phyloP scores from a whole-genome alignment of 2,888 invertebrate genomes.

The Scelioninae gen. 1 region DNA sequence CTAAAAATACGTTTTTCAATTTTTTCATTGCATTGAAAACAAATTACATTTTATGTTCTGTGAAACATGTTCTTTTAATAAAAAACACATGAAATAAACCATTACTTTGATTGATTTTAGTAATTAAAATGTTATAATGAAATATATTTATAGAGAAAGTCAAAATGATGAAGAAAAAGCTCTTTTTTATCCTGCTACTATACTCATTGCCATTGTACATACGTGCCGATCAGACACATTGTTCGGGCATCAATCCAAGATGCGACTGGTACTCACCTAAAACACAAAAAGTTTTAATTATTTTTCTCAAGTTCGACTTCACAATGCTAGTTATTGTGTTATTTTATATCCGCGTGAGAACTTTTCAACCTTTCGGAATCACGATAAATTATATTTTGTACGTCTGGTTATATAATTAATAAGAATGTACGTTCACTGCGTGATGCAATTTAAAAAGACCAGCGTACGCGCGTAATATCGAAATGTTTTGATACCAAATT shows the following conservation, averaged over 20 bases:
- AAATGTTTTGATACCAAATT: slow-evolving; percentile 14
- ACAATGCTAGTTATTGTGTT: slow-evolving; percentile 49
- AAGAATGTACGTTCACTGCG: slow-evolving; percentile 42
- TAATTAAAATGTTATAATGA: too few species aligned
- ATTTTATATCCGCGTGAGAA: slow-evolving; percentile 60
- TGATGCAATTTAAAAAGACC: slow-evolving; percentile 42
- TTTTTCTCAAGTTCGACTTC: slow-evolving; percentile 15
- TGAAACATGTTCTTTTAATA: background rate
- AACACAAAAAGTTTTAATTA: slow-evolving; percentile 40
- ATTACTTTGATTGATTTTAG: too few species aligned
- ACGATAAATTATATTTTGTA: slow-evolving; percentile 59
- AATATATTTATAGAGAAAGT: background rate
- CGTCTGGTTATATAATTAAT: slow-evolving; percentile 53
- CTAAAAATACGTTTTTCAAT: too few species aligned
- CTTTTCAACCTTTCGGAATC: slow-evolving; percentile 61
- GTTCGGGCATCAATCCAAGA: slow-evolving; percentile 30
- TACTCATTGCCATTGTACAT: slow-evolving; percentile 5
- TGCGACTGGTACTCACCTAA: slow-evolving; percentile 48
- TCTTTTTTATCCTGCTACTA: slow-evolving; percentile 6
- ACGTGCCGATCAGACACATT: slow-evolving; percentile 7
- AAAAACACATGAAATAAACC: too few species aligned
- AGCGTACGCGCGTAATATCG: slow-evolving; percentile 5
- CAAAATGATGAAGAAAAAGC: slow-evolving; percentile 6
- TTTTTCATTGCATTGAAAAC: too few species aligned
- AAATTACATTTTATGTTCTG: background rate